phyloP scores from a whole-genome alignment of 2,113 vertebrate species.

The Myodes glareolus region DNA sequence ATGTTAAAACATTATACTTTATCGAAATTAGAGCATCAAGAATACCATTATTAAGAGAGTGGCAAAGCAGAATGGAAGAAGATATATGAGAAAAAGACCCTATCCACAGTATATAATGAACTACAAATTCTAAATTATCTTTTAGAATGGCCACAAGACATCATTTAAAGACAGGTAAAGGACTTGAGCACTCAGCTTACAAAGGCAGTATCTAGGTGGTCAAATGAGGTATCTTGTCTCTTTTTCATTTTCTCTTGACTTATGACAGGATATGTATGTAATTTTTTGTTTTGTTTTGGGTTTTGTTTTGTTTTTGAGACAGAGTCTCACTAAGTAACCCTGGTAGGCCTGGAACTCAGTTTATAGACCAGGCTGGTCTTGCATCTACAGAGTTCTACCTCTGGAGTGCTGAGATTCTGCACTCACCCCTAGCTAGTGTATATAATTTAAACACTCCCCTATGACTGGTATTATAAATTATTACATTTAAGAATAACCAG shows the following conservation, averaged over 20 bases:
- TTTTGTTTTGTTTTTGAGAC: not conserved
- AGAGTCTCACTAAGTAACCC: not conserved
- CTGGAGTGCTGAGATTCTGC: not conserved
- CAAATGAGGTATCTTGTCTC: not conserved
- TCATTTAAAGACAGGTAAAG: not conserved
- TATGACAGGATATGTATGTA: not conserved
- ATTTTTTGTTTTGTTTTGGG: not conserved
- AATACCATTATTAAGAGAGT: not conserved
- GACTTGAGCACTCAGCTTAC: not conserved
- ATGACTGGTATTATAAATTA: not conserved
- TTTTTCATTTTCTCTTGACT: not conserved
- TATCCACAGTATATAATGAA: not conserved
- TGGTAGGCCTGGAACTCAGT: not conserved
- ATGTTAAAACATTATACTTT: not conserved
- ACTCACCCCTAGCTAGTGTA: not conserved
- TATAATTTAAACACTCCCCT: not conserved
- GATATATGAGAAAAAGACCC: not conserved
- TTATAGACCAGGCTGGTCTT: not conserved
- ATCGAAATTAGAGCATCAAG: not conserved
- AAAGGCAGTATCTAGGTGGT: not conserved
- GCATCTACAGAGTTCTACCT: not conserved
- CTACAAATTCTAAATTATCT: not conserved
- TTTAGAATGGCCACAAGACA: not conserved
- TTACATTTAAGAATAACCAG: not conserved
- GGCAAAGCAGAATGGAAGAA: not conserved